phyloP scores from a whole-genome alignment of 2,113 vertebrate species.

The Lethenteron reissneri region DNA sequence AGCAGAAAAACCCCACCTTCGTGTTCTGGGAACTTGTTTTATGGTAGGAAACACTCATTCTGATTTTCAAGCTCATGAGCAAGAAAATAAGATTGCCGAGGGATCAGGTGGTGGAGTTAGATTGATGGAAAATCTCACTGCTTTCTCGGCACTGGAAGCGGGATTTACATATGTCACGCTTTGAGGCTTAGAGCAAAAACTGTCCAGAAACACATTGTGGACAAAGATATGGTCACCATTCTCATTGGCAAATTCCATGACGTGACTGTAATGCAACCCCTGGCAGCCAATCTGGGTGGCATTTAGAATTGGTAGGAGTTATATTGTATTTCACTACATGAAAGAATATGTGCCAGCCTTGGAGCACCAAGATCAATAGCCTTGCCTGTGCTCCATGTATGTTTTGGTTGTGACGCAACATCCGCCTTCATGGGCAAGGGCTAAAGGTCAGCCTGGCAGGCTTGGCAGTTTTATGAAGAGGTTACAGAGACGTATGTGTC shows the following conservation, averaged over 20 bases:
- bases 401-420: not conserved
- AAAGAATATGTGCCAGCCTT: not conserved
- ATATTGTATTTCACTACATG: not conserved
- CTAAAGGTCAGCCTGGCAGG: not conserved
- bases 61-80: constrained; percentile 5
- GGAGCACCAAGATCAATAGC: not conserved
- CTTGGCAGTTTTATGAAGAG: constrained; percentile 2
- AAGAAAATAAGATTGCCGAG: constrained; percentile 7
- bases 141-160: not conserved
- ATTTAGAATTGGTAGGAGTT: not conserved
- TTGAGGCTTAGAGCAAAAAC: not conserved
- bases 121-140: constrained; percentile 1
- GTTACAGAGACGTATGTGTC: not conserved
- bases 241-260: not conserved
- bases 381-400: not conserved
- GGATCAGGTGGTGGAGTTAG: constrained; percentile 3
- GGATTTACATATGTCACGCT: not conserved
- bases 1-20: not conserved
- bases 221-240: not conserved
- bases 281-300: not conserved
- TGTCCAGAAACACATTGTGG: not conserved
- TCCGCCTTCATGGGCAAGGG: not conserved
- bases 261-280: not conserved
- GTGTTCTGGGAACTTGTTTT: not conserved
- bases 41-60: not conserved